Evolutionary conservation across 2,888 invertebrate genomes (phyloP).

Genomic region (Arctia plantaginis): DNA sequence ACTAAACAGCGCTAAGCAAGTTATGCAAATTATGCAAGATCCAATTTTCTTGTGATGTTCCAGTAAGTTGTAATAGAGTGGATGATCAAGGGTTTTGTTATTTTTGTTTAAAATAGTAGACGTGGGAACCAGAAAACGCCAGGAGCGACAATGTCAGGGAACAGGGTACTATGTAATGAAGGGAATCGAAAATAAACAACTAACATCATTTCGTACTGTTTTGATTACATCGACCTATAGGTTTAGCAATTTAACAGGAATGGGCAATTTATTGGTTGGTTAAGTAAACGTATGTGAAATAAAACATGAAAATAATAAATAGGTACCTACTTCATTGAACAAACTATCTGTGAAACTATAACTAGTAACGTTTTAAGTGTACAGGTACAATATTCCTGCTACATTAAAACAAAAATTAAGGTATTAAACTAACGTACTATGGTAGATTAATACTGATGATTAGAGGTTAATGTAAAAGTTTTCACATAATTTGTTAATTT

Average conservation of each 20-base stretch:
- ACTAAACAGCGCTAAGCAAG: slow-evolving; percentile 11
- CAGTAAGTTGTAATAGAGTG: not conserved
- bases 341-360: not conserved
- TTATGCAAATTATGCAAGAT: not conserved
- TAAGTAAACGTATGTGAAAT: slow-evolving; percentile 5
- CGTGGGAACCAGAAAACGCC: not conserved
- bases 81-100: not conserved
- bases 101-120: not conserved
- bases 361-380: not conserved
- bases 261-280: slow-evolving; percentile 4
- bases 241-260: not conserved
- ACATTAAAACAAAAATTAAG: not conserved
- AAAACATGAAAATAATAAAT: not conserved
- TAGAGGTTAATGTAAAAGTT: no score
- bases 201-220: slow-evolving; percentile 1
- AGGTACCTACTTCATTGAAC: not conserved
- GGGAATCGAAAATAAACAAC: slow-evolving; percentile 12
- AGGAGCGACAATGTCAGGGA: not conserved
- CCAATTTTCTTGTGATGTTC: not conserved
- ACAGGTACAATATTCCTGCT: no score
- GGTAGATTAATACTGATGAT: no score
- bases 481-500: no score
- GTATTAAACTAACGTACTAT: no score
- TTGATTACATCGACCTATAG: not conserved
- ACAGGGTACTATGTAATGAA: not conserved